Conservation (phyloP, 2,113 vertebrate species). For the Pan troglodytes region NHGRI_mPanTro3-v2.1_pri NC_072416.2:62753501-62754000, state of each 20-base stretch:
- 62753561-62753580: background rate
- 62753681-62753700: background rate
- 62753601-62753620: background rate
- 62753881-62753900: background rate
- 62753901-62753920: background rate
- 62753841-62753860: background rate
- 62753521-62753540: background rate
- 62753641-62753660: background rate
- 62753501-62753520: background rate
- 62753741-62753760: background rate
- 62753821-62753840: background rate
- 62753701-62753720: background rate
- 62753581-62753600: background rate
- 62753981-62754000: background rate
- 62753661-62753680: background rate
- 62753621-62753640: background rate
- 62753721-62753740: background rate
- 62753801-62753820: background rate
- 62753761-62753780: background rate
- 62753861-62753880: background rate
- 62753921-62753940: background rate
- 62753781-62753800: background rate
- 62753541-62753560: background rate
- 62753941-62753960: background rate
- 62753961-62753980: background rate